These are phyloP conservation scores for Osmerus eperlanus DNA, from an alignment of 2,113 vertebrate genomes.

Conservation along the genomic window DNA sequence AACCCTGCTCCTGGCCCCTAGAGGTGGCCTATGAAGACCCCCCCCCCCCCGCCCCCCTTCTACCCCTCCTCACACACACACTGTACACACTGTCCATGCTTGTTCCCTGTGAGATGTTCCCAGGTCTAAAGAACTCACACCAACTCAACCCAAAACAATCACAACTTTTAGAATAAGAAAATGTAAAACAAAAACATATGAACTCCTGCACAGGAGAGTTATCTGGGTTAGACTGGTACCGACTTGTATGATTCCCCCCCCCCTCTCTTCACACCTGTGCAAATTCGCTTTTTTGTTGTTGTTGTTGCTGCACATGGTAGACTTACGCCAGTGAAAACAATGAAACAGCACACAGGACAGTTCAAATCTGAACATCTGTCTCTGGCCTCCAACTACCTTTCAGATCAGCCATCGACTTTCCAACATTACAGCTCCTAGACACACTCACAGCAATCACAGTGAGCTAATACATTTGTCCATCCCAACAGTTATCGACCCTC, in stretches of 20 bases:
- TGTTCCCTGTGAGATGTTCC: not conserved
- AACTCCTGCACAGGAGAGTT: too few relatives aligned
- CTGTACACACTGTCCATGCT: constrained; percentile 30
- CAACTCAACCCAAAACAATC: not conserved
- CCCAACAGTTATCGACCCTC: not conserved
- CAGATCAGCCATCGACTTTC: not conserved
- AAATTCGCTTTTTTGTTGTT: too few relatives aligned
- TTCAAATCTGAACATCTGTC: too few relatives aligned
- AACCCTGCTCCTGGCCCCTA: constrained; percentile 59
- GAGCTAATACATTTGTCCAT: not conserved
- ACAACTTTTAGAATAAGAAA: not conserved
- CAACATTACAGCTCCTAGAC: not conserved
- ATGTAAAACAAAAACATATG: not conserved
- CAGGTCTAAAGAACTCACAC: not conserved
- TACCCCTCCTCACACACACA: not conserved
- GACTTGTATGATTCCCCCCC: too few relatives aligned
- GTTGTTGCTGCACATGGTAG: constrained; percentile 1
- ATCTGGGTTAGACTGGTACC: too few relatives aligned
- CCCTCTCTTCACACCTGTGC: too few relatives aligned
- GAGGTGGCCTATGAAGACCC: constrained; percentile 40
- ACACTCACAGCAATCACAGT: too few relatives aligned
- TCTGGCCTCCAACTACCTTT: not conserved
- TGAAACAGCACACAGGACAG: not conserved
- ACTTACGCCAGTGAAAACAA: not conserved
- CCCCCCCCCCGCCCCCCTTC: not conserved